phyloP scores from a whole-genome alignment of 1,140 invertebrate genomes.

The Plodia interpunctella region DNA sequence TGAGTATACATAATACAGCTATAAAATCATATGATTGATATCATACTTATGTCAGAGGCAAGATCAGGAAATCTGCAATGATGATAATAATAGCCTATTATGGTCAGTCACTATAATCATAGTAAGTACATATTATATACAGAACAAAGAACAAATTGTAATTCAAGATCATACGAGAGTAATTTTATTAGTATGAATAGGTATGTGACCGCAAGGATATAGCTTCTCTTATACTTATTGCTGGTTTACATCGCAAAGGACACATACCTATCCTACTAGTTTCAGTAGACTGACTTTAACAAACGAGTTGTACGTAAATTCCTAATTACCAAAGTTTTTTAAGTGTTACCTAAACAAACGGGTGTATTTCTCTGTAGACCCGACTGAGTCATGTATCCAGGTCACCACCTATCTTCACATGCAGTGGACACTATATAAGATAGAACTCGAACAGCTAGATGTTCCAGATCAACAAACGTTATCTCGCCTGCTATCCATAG shows the following conservation, averaged over 20 bases:
- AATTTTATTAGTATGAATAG: conserved; percentile 2
- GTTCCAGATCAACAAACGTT: no score
- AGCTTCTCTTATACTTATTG: neutral
- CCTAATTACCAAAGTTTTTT: no score
- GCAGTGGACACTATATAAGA: no score
- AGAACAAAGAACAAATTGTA: conserved; percentile 3
- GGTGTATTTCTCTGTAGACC: no score
- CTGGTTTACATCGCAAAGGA: neutral
- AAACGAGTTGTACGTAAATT: no score
- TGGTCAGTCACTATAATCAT: neutral
- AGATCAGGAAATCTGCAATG: neutral
- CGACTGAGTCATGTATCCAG: no score
- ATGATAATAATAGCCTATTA: neutral
- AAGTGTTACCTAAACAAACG: no score
- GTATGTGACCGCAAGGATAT: neutral
- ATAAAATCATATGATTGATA: neutral
- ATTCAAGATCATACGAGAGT: conserved; percentile 3
- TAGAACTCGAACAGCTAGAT: no score
- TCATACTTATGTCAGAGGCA: neutral
- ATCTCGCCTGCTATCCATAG: no score
- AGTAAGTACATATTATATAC: neutral
- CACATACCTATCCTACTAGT: neutral
- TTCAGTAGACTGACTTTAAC: no score
- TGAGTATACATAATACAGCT: neutral
- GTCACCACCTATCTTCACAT: no score